A percentile compares a stretch with the other conserved stretches of the same genome.
Conservation (phyloP, 2,888 invertebrate species). For the Caenorhabditis parvicauda region DNA sequence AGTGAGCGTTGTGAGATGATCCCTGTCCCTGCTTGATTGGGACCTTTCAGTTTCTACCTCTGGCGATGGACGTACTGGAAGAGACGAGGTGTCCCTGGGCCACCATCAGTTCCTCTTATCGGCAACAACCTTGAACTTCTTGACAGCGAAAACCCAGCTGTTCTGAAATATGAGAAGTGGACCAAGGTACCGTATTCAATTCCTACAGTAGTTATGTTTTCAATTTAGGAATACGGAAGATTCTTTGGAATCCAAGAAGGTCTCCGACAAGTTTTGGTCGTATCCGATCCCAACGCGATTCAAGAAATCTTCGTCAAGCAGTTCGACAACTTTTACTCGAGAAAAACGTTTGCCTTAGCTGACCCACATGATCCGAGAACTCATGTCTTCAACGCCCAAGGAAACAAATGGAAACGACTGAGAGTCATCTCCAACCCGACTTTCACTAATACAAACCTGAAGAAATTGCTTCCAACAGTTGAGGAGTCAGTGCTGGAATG, state of each 20-base stretch:
- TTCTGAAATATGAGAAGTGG: conserved; percentile 34
- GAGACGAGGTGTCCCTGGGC: conserved; percentile 31
- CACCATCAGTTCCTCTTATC: conserved; percentile 17
- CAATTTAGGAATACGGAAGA: no score
- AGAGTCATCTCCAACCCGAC: conserved; percentile 66
- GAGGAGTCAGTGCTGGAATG: conserved; percentile 63
- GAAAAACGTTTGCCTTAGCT: conserved; percentile 53
- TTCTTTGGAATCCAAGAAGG: no score
- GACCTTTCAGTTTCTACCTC: conserved; percentile 25
- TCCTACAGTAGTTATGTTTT: no score
- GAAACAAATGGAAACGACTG: conserved; percentile 68
- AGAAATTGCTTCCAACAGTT: conserved; percentile 63
- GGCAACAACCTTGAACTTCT: conserved; percentile 17
- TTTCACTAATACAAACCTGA: conserved; percentile 67
- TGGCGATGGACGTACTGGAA: conserved; percentile 32
- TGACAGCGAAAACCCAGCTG: conserved; percentile 5
- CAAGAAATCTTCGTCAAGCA: conserved; percentile 65
- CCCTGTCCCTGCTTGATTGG: no score
- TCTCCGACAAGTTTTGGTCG: conserved; percentile 61
- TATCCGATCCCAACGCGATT: conserved; percentile 64
- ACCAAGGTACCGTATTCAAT: conserved; percentile 15
- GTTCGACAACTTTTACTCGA: conserved; percentile 64
- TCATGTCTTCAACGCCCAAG: conserved; percentile 64
- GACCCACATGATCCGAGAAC: conserved; percentile 32
- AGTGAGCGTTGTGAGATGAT: no score